Conservation (phyloP, 2,113 vertebrate species). For the Malaclemys terrapin region DNA sequence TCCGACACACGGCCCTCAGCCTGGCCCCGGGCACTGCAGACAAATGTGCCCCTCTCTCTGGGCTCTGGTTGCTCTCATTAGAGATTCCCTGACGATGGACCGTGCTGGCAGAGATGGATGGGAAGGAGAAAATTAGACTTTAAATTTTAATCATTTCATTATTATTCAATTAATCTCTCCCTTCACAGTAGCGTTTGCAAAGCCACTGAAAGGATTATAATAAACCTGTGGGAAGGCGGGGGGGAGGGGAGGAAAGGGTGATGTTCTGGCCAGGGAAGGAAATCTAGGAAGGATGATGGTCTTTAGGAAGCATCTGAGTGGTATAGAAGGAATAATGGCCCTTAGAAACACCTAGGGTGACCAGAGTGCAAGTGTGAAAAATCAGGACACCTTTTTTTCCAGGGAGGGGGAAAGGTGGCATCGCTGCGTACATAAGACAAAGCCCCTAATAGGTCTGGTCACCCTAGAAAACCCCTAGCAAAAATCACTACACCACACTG, state of each 20-base stretch:
- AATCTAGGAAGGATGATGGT: too few relatives aligned
- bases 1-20: neutral
- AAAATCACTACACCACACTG: neutral
- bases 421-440: neutral
- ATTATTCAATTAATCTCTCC: neutral
- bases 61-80: fast-evolving
- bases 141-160: neutral
- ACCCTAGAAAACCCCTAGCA: neutral
- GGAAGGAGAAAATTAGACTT: neutral
- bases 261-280: neutral
- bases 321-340: too few relatives aligned
- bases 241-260: neutral
- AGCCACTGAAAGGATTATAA: neutral
- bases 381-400: neutral
- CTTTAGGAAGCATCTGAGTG: too few relatives aligned
- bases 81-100: neutral
- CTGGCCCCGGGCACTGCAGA: neutral
- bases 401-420: fast-evolving
- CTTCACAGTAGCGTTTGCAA: neutral
- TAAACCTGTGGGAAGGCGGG: neutral
- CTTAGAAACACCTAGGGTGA: neutral
- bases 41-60: neutral
- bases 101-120: neutral
- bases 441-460: neutral
- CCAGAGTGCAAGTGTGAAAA: neutral